Percentiles rank a stretch among this genome's conserved stretches.
phyloP scores from a whole-genome alignment of 2,888 invertebrate species.

The Cheilosia impressa region DNA sequence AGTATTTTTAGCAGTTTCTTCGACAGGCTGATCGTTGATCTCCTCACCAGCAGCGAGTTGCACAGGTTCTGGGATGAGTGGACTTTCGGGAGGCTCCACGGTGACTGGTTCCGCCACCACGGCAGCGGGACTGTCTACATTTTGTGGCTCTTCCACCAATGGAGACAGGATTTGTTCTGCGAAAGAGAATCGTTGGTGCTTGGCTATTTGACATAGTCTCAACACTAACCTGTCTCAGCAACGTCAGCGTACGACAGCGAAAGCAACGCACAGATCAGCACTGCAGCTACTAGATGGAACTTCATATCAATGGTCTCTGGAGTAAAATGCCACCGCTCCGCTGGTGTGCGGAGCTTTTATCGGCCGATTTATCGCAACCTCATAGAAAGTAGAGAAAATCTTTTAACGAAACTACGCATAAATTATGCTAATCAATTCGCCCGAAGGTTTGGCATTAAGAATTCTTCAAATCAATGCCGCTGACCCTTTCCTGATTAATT shows the following conservation, averaged over 20 bases:
- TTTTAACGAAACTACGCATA: constrained; percentile 7
- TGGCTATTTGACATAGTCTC: not conserved
- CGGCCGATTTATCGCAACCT: constrained; percentile 14
- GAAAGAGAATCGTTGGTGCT: constrained; percentile 7
- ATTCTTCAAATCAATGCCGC: constrained; percentile 20
- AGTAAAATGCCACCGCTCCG: constrained; percentile 38
- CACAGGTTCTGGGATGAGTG: constrained; percentile 14
- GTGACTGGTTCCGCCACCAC: not conserved
- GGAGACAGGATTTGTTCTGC: constrained; percentile 21
- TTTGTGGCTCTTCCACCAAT: constrained; percentile 1
- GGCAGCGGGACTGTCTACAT: constrained; percentile 5
- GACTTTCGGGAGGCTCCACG: not conserved
- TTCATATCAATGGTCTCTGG: constrained; percentile 36
- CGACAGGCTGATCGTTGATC: not conserved
- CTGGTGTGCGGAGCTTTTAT: constrained; percentile 40
- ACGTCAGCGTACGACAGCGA: constrained; percentile 18
- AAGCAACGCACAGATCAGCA: constrained; percentile 36
- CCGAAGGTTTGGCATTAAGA: constrained; percentile 7
- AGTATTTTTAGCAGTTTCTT: not conserved
- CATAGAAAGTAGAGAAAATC: constrained; percentile 30
- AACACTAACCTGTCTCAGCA: constrained; percentile 27
- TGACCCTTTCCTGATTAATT: constrained; percentile 36
- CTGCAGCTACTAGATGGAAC: constrained; percentile 19
- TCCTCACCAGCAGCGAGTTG: constrained; percentile 3
- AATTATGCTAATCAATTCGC: constrained; percentile 43